These are phyloP conservation scores for Nycticorax nycticorax DNA, from an alignment of 2,113 vertebrate species.

Conservation along the genomic window DNA sequence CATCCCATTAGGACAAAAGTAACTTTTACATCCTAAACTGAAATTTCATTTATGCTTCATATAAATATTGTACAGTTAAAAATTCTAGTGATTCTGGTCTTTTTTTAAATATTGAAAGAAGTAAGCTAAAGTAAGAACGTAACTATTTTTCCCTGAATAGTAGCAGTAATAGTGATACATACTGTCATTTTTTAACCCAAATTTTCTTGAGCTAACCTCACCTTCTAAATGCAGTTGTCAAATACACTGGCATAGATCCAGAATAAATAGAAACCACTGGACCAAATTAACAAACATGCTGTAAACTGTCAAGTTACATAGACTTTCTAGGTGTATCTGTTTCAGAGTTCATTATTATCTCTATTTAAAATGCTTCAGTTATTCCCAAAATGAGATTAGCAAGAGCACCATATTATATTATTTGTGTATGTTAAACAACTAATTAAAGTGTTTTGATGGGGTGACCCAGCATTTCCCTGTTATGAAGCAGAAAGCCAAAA, in stretches of 20 bases:
- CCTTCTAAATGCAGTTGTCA: background rate
- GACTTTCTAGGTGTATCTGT: background rate
- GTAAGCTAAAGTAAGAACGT: background rate
- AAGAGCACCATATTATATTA: background rate
- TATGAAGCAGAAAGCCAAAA: background rate
- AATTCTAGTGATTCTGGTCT: background rate
- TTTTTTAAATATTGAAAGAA: background rate
- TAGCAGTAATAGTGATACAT: background rate
- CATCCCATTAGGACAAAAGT: background rate
- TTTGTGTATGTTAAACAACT: background rate
- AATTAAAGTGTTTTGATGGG: background rate
- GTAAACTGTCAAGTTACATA: background rate
- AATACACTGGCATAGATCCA: background rate
- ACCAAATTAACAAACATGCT: background rate
- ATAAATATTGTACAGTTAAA: background rate
- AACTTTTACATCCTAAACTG: background rate
- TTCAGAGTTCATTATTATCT: background rate
- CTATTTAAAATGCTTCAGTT: background rate
- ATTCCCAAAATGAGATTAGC: background rate
- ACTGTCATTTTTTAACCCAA: background rate
- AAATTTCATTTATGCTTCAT: background rate
- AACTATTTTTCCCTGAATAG: background rate
- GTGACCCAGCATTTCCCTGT: background rate
- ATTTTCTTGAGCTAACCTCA: background rate
- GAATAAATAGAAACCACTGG: background rate